Evolutionary conservation across 2,888 invertebrate genomes (phyloP).

Genomic region (Gastracanthus pulcherrimus): DNA sequence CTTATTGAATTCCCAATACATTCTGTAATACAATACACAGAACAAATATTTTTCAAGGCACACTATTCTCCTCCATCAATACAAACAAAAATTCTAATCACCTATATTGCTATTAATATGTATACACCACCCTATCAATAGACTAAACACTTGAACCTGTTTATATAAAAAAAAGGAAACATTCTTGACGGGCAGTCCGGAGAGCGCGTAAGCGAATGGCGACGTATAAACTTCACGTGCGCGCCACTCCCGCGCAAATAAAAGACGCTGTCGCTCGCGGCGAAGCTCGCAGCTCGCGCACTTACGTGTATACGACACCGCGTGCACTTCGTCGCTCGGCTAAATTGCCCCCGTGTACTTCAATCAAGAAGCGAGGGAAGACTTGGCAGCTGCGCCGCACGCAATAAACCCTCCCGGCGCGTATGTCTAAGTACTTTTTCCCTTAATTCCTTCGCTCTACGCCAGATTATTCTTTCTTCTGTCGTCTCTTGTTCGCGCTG

Average conservation of each 20-base stretch:
- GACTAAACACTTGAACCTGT: neutral
- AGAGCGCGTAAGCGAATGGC: too few relatives aligned
- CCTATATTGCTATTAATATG: neutral
- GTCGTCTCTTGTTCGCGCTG: neutral
- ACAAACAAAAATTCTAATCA: neutral
- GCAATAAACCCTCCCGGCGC: neutral
- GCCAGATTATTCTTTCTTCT: neutral
- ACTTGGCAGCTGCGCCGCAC: too few relatives aligned
- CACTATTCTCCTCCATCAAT: neutral
- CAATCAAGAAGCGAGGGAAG: slow-evolving; percentile 23
- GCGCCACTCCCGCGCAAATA: too few relatives aligned
- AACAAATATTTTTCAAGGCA: neutral
- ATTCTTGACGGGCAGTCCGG: too few relatives aligned
- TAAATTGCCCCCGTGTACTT: slow-evolving; percentile 12
- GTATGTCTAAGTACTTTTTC: neutral
- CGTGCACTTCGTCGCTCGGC: slow-evolving; percentile 5
- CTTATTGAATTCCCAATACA: too few relatives aligned
- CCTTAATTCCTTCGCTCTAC: too few relatives aligned
- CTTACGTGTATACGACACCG: neutral
- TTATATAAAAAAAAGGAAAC: too few relatives aligned
- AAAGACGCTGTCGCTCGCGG: too few relatives aligned
- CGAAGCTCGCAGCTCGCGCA: too few relatives aligned
- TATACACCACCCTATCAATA: neutral
- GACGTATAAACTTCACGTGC: too few relatives aligned
- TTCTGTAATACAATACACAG: too few relatives aligned